These are phyloP conservation scores for Caenorhabditis wallacei DNA, from an alignment of 2,888 invertebrate genomes.

Conservation along the genomic window DNA sequence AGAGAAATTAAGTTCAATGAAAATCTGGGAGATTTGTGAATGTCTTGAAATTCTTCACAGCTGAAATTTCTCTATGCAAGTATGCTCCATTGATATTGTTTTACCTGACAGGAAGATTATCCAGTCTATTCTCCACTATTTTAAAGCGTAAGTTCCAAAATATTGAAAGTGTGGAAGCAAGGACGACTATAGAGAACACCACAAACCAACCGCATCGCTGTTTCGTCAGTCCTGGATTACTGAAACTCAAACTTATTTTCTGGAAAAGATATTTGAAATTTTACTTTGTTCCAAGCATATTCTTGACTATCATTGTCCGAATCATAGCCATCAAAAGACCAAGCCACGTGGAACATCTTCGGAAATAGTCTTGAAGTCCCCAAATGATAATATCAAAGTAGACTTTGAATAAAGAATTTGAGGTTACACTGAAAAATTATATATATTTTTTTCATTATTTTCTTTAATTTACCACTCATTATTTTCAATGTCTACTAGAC, in stretches of 20 bases:
- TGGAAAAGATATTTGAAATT: background rate
- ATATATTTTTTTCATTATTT: background rate
- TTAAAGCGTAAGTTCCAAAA: conserved; percentile 15
- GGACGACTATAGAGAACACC: background rate
- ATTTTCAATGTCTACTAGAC: conserved; percentile 40
- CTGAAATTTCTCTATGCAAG: background rate
- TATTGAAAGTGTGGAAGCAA: background rate
- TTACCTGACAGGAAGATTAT: background rate
- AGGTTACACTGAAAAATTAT: conserved; percentile 9
- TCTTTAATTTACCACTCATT: conserved; percentile 30
- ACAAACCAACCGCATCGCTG: background rate
- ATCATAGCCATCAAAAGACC: conserved; percentile 16
- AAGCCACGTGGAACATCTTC: conserved; percentile 35
- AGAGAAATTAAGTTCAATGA: background rate
- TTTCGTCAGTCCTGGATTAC: background rate
- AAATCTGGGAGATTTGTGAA: background rate
- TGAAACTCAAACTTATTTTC: background rate
- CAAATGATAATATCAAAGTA: conserved; percentile 14
- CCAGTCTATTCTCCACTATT: background rate
- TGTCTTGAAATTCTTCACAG: conserved; percentile 36
- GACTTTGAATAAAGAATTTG: background rate
- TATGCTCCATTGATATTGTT: background rate
- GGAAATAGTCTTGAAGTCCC: conserved; percentile 34
- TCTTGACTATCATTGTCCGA: conserved; percentile 21
- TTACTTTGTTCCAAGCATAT: conserved; percentile 9